Evolutionary conservation across 2,797 vertebrate genomes (phyloP).

Genomic region (Gymnothorax javanicus): DNA sequence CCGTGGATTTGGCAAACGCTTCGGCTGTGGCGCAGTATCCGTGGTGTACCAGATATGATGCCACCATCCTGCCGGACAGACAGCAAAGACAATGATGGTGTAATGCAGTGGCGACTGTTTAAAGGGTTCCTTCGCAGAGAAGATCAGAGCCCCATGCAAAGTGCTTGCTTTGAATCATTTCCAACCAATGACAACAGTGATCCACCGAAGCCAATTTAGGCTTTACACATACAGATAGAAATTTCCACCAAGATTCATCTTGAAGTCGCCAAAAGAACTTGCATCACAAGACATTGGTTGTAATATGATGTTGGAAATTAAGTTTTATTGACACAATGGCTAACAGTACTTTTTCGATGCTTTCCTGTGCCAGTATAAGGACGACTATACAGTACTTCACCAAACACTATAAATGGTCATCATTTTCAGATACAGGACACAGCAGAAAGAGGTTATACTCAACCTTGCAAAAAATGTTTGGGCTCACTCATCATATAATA

Average conservation of each 20-base stretch:
- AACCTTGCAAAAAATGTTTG: too few species aligned
- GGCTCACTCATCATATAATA: background rate
- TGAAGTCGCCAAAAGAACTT: background rate
- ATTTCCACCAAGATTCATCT: background rate
- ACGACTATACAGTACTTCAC: too few species aligned
- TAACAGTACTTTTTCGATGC: too few species aligned
- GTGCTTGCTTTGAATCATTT: background rate
- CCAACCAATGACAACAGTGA: background rate
- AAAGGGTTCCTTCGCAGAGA: background rate
- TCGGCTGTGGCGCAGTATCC: constrained; percentile 95
- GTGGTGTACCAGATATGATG: constrained; percentile 95
- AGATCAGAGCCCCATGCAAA: background rate
- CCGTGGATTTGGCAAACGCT: constrained; percentile 93
- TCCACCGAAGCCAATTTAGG: background rate
- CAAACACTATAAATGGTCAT: too few species aligned
- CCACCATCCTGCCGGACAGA: constrained; percentile 84
- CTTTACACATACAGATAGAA: background rate
- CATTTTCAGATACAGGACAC: too few species aligned
- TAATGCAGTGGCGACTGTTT: background rate
- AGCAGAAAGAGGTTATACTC: too few species aligned
- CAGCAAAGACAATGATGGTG: background rate
- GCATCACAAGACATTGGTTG: background rate
- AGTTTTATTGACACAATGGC: background rate
- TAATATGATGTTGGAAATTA: background rate
- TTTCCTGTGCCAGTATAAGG: too few species aligned